These are phyloP conservation scores for Patella ulyssiponensis DNA, from an alignment of 2,888 invertebrate species.

Conservation along the genomic window DNA sequence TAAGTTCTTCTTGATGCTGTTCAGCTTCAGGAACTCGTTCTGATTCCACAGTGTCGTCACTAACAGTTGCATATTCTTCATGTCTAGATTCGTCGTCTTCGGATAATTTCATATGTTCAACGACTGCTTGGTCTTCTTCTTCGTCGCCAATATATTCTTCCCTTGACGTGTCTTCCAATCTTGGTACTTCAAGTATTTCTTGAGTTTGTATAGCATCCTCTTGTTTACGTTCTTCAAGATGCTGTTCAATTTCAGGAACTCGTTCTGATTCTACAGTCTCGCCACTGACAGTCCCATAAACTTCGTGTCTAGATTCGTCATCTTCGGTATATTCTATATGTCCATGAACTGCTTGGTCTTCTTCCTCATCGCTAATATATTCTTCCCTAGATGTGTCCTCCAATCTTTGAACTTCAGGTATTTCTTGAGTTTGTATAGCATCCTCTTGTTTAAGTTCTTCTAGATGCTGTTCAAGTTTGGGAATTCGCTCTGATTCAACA, in stretches of 20 bases:
- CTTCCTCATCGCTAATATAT: too few relatives aligned
- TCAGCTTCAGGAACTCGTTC: conserved; percentile 3
- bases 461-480: conserved; percentile 2
- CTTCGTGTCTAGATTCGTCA: too few relatives aligned
- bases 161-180: neutral
- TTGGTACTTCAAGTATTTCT: conserved; percentile 16
- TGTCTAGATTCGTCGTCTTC: neutral
- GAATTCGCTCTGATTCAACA: neutral
- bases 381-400: too few relatives aligned
- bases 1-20: neutral
- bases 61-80: neutral
- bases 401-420: too few relatives aligned
- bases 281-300: too few relatives aligned
- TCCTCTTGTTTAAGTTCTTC: too few relatives aligned
- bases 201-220: neutral
- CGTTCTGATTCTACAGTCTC: neutral
- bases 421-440: too few relatives aligned
- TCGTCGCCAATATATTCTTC: conserved; percentile 19
- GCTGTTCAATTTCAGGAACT: conserved; percentile 8
- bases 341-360: too few relatives aligned
- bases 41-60: neutral
- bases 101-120: neutral
- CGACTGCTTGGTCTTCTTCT: neutral
- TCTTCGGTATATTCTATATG: too few relatives aligned
- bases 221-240: neutral